These are phyloP conservation scores for Gymnorhina tibicen DNA, from an alignment of 2,113 vertebrate genomes.

Conservation along the genomic window DNA sequence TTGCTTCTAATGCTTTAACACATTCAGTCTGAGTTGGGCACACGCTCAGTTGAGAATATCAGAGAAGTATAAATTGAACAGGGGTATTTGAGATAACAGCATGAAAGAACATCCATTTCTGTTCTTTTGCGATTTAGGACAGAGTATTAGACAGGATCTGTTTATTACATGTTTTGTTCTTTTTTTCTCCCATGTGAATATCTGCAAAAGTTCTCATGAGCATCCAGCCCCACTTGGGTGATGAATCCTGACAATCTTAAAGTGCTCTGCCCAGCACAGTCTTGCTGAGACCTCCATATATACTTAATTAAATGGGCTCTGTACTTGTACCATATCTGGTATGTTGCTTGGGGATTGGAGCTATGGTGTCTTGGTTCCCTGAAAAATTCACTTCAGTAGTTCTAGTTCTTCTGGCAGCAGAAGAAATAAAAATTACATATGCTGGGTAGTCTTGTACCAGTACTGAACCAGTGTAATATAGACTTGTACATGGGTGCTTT, in stretches of 20 bases:
- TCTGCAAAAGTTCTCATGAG: neutral
- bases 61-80: neutral
- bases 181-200: neutral
- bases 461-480: neutral
- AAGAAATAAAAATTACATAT: neutral
- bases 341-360: neutral
- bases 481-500: neutral
- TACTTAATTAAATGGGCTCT: neutral
- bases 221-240: neutral
- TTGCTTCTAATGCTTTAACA: neutral
- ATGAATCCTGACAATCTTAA: neutral
- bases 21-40: neutral
- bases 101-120: neutral
- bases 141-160: neutral
- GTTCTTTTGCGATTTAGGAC: neutral
- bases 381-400: neutral
- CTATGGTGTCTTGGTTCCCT: neutral
- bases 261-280: neutral
- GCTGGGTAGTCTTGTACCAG: neutral
- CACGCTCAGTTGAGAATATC: neutral
- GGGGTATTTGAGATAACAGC: neutral
- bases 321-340: neutral
- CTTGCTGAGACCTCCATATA: neutral
- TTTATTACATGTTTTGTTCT: neutral
- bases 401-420: neutral